A percentile compares a stretch with the other conserved stretches of the same genome.
phyloP scores from a whole-genome alignment of 2,888 invertebrate genomes.

The Lumbricus terrestris region DNA sequence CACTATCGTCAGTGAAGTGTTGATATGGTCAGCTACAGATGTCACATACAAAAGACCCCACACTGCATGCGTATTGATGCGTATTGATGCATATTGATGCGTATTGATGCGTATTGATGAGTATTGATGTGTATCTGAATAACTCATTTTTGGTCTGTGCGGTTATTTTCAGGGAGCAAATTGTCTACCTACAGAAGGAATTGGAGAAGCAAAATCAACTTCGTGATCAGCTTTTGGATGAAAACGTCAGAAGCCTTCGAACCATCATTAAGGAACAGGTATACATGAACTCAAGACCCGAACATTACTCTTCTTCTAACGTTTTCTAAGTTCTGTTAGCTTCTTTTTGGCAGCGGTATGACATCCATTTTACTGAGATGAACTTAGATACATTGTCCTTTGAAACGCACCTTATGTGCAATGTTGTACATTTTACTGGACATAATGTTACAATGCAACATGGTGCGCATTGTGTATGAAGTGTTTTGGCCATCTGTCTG shows the following conservation, averaged over 20 bases:
- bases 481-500: not conserved
- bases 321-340: not conserved
- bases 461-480: not conserved
- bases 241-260: not conserved
- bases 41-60: too few species aligned
- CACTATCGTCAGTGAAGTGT: not conserved
- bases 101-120: not conserved
- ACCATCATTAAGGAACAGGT: not conserved
- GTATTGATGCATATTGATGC: not conserved
- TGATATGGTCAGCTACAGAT: not conserved
- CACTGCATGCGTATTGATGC: too few species aligned
- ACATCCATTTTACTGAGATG: too few species aligned
- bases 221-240: slow-evolving; percentile 3
- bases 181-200: not conserved
- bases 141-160: not conserved
- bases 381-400: too few species aligned
- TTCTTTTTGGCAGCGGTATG: not conserved
- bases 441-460: not conserved
- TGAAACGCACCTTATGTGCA: not conserved
- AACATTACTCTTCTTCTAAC: not conserved
- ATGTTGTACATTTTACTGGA: not conserved
- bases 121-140: not conserved
- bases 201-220: slow-evolving; percentile 3
- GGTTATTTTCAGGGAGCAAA: not conserved
- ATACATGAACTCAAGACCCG: not conserved